A percentile compares a stretch with the other conserved stretches of the same genome.
phyloP scores from a whole-genome alignment of 2,797 vertebrate species.

The Myripristis murdjan region DNA sequence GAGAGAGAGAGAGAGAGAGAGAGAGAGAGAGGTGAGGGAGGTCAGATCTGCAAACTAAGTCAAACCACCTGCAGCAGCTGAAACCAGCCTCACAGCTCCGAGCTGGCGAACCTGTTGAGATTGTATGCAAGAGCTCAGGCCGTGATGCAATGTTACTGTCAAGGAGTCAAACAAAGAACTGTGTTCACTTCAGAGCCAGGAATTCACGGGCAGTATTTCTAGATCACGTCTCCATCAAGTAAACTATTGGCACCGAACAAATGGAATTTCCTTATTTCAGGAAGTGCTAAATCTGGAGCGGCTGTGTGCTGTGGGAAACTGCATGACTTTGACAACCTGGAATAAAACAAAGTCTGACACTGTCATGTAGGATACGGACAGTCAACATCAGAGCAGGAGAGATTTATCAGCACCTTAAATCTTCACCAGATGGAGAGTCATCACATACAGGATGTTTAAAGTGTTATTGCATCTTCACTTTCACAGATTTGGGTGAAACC shows the following conservation, averaged over 20 bases:
- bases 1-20: neutral
- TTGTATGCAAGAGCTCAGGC: conserved; percentile 23
- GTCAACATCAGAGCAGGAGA: conserved; percentile 30
- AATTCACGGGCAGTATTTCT: conserved; percentile 27
- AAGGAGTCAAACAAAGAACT: conserved; percentile 32
- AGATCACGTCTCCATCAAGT: conserved; percentile 17
- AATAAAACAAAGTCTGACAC: conserved; percentile 21
- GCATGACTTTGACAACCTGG: conserved; percentile 2
- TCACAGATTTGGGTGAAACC: conserved; percentile 26
- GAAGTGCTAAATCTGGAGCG: conserved; percentile 38
- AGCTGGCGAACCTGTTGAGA: conserved; percentile 32
- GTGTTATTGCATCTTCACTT: neutral
- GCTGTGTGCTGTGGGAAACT: neutral
- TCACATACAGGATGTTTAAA: neutral
- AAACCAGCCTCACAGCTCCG: conserved; percentile 21
- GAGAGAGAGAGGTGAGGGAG: conserved; percentile 12
- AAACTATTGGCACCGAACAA: conserved; percentile 14
- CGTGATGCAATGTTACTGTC: conserved; percentile 41
- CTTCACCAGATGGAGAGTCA: conserved; percentile 25
- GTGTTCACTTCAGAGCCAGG: conserved; percentile 27
- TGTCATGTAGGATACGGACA: conserved; percentile 15
- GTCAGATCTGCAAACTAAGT: conserved; percentile 11
- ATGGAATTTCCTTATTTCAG: conserved; percentile 8
- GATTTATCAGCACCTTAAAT: conserved; percentile 22
- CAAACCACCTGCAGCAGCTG: conserved; percentile 35